Base-by-base conservation (phyloP, 2,113 vertebrate species). In the Pheucticus melanocephalus region DNA sequence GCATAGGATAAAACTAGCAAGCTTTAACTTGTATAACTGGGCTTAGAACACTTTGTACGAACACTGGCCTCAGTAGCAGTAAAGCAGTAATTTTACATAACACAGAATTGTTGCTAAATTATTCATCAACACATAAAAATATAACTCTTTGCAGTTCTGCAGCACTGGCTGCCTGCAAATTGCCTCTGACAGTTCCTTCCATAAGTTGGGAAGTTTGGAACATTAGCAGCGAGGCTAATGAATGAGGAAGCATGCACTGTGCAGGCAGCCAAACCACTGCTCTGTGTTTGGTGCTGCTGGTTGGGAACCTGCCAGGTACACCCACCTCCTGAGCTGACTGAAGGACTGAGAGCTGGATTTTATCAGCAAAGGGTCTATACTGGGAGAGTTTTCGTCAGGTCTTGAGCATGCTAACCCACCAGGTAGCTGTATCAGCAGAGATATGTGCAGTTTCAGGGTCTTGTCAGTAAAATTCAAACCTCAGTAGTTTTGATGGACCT, bases 71-170 rank as follows among this genome's bases (percentile, higher is more conserved):
- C 83, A 94, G 86, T 83, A 91, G 81, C 91, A 77, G 59, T 27
- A 90, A 59, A 77, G 87, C 87, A 79, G 75, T 35, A 54, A 92
- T 82, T 95, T 93, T 91, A 94, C 51, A 22, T 80, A 90, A 81
- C 79, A 45, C 69, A 51, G 82, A 82, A 91, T 17, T 50, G 61
- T 86, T 88, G 71, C 87, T 96, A 95, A 92, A 96, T 95, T 95
- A 96, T 95, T 95, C 94, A 95, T 65, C 64, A 31, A 66, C 91
- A 86, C 28, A 69, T 69, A 64, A 89, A 95, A 91, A 93, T 88
- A 44, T 20, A 93, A 88, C 75, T 80, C 78, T 61, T 63, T 71
- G 65, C 92, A 79, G 65, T 90, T 91, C 75, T 85, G 87, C 39
- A 85, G 87, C 59, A 50, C 50, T 45, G 78, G 27, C 81, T 82